Percentiles rank a stretch among this genome's conserved stretches.
These are phyloP conservation scores for Turnix velox DNA, from an alignment of 2,113 vertebrate genomes.

Conservation along the genomic window DNA sequence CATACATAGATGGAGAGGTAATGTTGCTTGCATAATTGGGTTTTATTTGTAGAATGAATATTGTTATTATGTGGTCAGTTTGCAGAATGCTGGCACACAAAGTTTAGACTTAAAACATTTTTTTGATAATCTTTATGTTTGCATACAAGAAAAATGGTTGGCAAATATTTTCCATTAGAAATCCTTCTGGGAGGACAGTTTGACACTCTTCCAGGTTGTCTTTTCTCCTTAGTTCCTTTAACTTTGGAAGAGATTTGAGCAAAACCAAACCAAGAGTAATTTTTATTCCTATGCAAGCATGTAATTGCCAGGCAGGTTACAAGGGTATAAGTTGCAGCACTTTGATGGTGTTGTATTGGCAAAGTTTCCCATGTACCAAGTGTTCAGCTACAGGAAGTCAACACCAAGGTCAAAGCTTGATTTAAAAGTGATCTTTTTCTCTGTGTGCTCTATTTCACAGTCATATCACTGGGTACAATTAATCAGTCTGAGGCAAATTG, in stretches of 20 bases:
- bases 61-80: not conserved
- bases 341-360: not conserved
- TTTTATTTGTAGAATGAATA: not conserved
- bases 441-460: not conserved
- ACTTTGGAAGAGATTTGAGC: not conserved
- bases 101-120: not conserved
- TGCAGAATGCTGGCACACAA: not conserved
- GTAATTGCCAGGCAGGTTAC: not conserved
- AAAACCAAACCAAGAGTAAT: not conserved
- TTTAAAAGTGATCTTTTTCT: not conserved
- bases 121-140: not conserved
- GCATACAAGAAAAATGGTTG: not conserved
- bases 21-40: not conserved
- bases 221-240: not conserved
- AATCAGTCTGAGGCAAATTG: not conserved
- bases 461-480: not conserved
- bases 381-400: not conserved
- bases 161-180: not conserved
- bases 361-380: not conserved
- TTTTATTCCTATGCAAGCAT: not conserved
- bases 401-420: not conserved
- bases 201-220: not conserved
- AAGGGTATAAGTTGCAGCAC: not conserved
- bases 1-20: not conserved
- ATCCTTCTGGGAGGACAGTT: not conserved